phyloP scores from a whole-genome alignment of 2,113 vertebrate genomes.

The Tympanuchus pallidicinctus region DNA sequence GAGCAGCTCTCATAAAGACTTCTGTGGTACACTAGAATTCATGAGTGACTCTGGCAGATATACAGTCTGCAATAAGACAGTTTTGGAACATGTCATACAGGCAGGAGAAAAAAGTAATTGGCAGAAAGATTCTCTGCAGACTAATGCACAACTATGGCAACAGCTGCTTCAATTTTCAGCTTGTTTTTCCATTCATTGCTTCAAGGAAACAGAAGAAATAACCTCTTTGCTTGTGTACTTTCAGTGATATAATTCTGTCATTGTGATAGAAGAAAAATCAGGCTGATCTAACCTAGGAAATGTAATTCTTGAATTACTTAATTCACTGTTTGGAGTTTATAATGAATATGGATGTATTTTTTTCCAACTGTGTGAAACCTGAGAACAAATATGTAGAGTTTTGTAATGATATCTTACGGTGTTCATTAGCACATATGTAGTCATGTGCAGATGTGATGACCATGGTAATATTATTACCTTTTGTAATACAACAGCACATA shows the following conservation, averaged over 20 bases:
- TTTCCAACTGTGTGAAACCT: not conserved
- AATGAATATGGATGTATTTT: not conserved
- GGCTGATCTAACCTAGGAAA: not conserved
- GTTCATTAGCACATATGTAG: not conserved
- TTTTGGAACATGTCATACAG: not conserved
- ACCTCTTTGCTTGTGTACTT: not conserved
- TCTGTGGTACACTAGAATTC: not conserved
- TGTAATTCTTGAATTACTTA: not conserved
- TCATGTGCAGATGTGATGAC: not conserved
- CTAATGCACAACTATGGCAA: not conserved
- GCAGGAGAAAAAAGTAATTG: not conserved
- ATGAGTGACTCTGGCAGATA: not conserved
- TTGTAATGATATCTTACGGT: not conserved
- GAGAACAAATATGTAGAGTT: not conserved
- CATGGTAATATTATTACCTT: not conserved
- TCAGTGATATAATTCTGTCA: not conserved
- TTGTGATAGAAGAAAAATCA: not conserved
- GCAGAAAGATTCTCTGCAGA: slow-evolving; percentile 15
- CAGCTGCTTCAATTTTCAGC: slow-evolving; percentile 11
- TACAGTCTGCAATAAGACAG: not conserved
- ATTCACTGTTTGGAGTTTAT: not conserved
- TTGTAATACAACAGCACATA: not conserved
- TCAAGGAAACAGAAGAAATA: slow-evolving; percentile 29
- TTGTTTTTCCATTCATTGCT: not conserved
- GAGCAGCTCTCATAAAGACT: not conserved